phyloP scores from a whole-genome alignment of 2,797 vertebrate species.

The Staurois parvus region DNA sequence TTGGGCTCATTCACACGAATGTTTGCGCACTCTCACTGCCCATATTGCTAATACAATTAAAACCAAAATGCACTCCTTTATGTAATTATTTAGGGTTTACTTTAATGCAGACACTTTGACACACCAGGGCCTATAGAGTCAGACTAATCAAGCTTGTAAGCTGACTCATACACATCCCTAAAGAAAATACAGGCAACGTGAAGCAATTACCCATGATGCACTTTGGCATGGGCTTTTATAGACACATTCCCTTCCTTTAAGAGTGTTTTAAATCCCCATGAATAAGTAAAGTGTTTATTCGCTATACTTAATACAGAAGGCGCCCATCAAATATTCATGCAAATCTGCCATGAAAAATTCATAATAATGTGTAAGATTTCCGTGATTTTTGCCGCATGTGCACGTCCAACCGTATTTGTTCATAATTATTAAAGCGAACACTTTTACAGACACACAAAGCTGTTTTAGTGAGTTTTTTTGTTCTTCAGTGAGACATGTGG shows the following conservation, averaged over 20 bases:
- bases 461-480: not conserved
- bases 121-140: not conserved
- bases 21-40: too few relatives aligned
- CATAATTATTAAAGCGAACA: not conserved
- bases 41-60: too few relatives aligned
- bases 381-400: not conserved
- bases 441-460: not conserved
- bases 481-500: not conserved
- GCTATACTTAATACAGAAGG: constrained; percentile 50
- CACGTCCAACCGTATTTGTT: not conserved
- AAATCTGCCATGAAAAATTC: constrained; percentile 55
- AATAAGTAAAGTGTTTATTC: constrained; percentile 56
- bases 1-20: too few relatives aligned
- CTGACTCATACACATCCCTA: not conserved
- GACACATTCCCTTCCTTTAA: not conserved
- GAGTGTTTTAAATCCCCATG: constrained; percentile 39
- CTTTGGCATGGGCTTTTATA: not conserved
- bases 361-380: constrained; percentile 32
- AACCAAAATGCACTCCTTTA: too few relatives aligned
- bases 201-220: not conserved
- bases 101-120: not conserved
- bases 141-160: not conserved
- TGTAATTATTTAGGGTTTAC: too few relatives aligned
- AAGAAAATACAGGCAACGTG: not conserved
- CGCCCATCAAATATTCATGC: constrained; percentile 46